Base-by-base conservation (phyloP, 2,113 vertebrate genomes). In the Podarcis muralis region DNA sequence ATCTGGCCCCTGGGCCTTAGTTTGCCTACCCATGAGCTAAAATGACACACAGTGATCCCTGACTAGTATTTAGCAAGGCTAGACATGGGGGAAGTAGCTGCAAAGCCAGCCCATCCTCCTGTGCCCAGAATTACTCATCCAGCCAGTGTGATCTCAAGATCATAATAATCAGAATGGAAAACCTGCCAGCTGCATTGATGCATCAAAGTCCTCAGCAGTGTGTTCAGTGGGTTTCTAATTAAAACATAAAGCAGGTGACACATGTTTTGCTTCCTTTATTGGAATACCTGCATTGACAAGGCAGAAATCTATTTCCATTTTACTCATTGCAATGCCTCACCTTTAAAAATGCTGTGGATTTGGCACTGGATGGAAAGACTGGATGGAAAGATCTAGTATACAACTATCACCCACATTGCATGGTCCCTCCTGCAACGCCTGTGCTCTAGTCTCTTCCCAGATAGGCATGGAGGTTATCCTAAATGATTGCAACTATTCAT, bases 231-330 rank as follows among this genome's bases (percentile, higher is more conserved):
- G 48, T 35, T 93, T 94, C 92, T 91, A 69, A 78, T 90, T 90
- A 87, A 92, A 90, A 43, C 59, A 65, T 80, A 94, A 89, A 91
- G 35, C 83, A 48, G 57, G 27, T 57, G 92, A 90, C 83, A 68
- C 69, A 62, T 25, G 30, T 6, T 71, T 91, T 53, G 81, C 32
- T 53, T 82, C 80, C 32, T 35, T 74, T 59, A 27, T 8, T 53
- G 89, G 89, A 43, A 43, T 62, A 35, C 25, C 72, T 59, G 15
- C 5, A 35, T 25, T 93, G 86, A 96, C 72, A 94, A 62, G 90
- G 72, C 65, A 90, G 91, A 93, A 95, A 93, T 89, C 81, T 69
- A 91, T 91, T 96, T 93, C 62, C 4, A 1, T 87, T 86, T 48
- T 37, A 85, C 71, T 92, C 84, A 91, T 84, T 92, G 71, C 81